phyloP scores from a whole-genome alignment of 2,113 vertebrate genomes.

The Hydrolagus affinis region DNA sequence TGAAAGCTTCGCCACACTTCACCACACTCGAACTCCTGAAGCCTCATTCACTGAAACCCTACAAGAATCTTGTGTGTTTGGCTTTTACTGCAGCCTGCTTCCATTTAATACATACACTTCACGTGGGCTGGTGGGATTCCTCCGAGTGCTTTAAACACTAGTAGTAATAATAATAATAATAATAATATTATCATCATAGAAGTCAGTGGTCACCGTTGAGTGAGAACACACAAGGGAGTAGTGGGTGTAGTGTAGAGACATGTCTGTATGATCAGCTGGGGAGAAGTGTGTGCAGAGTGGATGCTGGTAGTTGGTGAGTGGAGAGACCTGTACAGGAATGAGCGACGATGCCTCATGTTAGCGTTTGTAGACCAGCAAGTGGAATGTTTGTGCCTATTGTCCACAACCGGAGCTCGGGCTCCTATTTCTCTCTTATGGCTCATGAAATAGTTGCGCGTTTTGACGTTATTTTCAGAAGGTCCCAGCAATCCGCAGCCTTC shows the following conservation, averaged over 20 bases:
- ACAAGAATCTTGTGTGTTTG: no score
- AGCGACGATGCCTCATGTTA: neutral
- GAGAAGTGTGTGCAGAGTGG: neutral
- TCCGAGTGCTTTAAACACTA: no score
- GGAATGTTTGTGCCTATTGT: neutral
- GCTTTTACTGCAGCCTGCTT: no score
- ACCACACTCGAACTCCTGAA: no score
- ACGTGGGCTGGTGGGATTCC: no score
- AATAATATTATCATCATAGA: neutral
- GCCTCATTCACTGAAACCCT: no score
- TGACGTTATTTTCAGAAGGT: neutral
- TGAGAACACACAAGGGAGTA: neutral
- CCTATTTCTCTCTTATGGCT: neutral
- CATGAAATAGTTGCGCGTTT: neutral
- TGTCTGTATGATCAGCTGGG: neutral
- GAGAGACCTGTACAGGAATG: neutral
- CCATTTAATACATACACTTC: no score
- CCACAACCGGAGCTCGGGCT: neutral
- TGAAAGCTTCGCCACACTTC: no score
- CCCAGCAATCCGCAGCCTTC: neutral
- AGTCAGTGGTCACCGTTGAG: neutral
- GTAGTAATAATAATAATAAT: no score
- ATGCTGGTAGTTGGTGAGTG: neutral
- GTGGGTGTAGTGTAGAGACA: neutral
- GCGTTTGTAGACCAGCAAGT: neutral